These are phyloP conservation scores for Medauroidea extradentata DNA, from an alignment of 1,140 invertebrate genomes.

Conservation along the genomic window DNA sequence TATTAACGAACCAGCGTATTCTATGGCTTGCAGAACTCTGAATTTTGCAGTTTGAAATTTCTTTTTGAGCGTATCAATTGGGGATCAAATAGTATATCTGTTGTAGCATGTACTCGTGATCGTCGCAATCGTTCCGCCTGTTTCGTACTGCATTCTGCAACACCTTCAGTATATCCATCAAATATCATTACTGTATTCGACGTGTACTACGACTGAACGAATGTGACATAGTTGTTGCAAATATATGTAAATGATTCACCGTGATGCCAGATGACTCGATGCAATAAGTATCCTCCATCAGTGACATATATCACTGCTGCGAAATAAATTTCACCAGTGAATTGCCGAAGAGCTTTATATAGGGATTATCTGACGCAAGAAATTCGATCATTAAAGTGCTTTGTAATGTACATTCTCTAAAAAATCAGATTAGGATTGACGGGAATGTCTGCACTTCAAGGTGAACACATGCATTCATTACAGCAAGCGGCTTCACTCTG, in stretches of 20 bases:
- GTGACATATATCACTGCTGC: slow-evolving; percentile 26
- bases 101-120: no score
- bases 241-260: slow-evolving; percentile 23
- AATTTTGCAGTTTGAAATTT: no score
- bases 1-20: no score
- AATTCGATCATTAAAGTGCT: slow-evolving; percentile 34
- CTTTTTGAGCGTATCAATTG: no score
- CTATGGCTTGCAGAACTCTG: no score
- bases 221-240: slow-evolving; percentile 28
- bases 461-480: slow-evolving; percentile 17
- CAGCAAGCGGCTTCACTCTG: slow-evolving; percentile 7
- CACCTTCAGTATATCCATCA: no score
- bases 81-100: no score
- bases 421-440: neutral
- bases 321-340: slow-evolving; percentile 21
- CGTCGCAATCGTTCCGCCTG: no score
- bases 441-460: slow-evolving; percentile 23
- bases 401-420: slow-evolving; percentile 27
- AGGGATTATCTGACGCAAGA: no score
- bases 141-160: no score
- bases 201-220: no score
- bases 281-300: slow-evolving; percentile 30
- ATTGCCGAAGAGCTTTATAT: slow-evolving; percentile 17
- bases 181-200: no score
- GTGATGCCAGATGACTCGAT: slow-evolving; percentile 22